phyloP scores from a whole-genome alignment of 2,888 invertebrate genomes.

The Serrognathus titanus region DNA sequence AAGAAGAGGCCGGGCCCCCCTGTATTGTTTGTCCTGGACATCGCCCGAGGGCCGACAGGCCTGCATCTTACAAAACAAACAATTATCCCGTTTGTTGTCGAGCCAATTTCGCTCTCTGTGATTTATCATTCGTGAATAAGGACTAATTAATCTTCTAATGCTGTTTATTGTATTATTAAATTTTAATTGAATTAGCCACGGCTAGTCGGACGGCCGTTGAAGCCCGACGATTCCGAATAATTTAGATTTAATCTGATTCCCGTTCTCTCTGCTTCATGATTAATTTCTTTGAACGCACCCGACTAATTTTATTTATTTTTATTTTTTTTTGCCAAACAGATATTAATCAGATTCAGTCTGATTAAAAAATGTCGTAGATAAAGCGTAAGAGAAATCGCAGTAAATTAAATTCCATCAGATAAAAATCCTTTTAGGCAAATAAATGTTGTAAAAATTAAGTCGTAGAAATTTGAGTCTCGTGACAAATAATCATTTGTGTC shows the following conservation, averaged over 20 bases:
- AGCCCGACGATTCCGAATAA: neutral
- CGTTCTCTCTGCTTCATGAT: neutral
- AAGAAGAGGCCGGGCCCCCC: neutral
- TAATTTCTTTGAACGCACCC: neutral
- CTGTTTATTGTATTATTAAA: slow-evolving; percentile 28
- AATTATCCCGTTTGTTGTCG: neutral
- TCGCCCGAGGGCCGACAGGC: neutral
- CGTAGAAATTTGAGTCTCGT: slow-evolving; percentile 28
- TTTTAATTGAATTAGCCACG: slow-evolving; percentile 25
- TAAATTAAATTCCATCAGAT: slow-evolving; percentile 24
- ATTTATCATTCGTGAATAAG: slow-evolving; percentile 16
- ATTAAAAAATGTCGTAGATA: no score
- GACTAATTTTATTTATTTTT: neutral
- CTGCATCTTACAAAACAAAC: slow-evolving; percentile 1
- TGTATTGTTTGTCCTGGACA: neutral
- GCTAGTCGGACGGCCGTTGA: neutral
- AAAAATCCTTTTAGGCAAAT: slow-evolving; percentile 27
- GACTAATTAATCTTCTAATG: slow-evolving; percentile 21
- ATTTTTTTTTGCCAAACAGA: no score
- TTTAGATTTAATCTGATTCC: slow-evolving; percentile 1
- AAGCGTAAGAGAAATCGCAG: slow-evolving; percentile 1
- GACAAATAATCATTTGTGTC: slow-evolving; percentile 32
- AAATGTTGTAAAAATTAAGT: slow-evolving; percentile 30
- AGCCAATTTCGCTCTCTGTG: slow-evolving; percentile 5
- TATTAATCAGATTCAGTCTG: no score